These are phyloP conservation scores for Steatornis caripensis DNA, from an alignment of 2,113 vertebrate genomes.

Conservation along the genomic window DNA sequence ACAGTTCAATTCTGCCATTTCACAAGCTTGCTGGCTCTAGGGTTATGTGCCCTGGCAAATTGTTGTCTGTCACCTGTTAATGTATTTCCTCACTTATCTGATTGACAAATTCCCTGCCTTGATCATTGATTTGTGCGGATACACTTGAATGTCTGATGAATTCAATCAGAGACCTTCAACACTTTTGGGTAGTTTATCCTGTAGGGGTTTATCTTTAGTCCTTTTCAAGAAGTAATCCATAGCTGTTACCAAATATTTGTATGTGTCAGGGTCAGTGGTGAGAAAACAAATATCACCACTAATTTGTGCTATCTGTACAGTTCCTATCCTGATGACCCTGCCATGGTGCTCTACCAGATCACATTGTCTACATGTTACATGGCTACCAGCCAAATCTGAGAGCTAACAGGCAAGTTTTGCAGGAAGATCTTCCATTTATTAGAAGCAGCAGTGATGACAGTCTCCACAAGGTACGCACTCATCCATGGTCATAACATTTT, in stretches of 20 bases:
- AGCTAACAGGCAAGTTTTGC: not conserved
- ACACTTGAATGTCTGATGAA: slow-evolving; percentile 40
- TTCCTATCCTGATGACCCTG: not conserved
- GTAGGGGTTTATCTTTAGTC: slow-evolving; percentile 27
- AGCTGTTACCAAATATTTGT: slow-evolving; percentile 42
- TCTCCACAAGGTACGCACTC: not conserved
- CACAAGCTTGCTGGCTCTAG: slow-evolving; percentile 30
- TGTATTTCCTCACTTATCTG: slow-evolving; percentile 63
- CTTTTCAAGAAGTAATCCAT: slow-evolving; percentile 14
- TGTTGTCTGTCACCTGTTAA: slow-evolving; percentile 70
- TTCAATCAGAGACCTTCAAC: slow-evolving; percentile 57
- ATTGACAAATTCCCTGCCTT: slow-evolving; percentile 51
- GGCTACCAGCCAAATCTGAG: not conserved
- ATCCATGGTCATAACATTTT: not conserved
- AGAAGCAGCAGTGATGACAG: not conserved
- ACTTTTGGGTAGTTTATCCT: slow-evolving; percentile 47
- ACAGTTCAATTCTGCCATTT: slow-evolving; percentile 64
- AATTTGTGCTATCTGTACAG: not conserved
- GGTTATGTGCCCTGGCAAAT: slow-evolving; percentile 43
- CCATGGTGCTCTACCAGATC: not conserved
- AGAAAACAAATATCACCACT: slow-evolving; percentile 47
- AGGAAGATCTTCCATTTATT: not conserved
- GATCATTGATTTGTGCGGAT: slow-evolving; percentile 47
- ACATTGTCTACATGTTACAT: not conserved
- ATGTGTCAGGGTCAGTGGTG: not conserved